Evolutionary conservation across 2,888 invertebrate genomes (phyloP).

Genomic region (Dendrolimus pini): DNA sequence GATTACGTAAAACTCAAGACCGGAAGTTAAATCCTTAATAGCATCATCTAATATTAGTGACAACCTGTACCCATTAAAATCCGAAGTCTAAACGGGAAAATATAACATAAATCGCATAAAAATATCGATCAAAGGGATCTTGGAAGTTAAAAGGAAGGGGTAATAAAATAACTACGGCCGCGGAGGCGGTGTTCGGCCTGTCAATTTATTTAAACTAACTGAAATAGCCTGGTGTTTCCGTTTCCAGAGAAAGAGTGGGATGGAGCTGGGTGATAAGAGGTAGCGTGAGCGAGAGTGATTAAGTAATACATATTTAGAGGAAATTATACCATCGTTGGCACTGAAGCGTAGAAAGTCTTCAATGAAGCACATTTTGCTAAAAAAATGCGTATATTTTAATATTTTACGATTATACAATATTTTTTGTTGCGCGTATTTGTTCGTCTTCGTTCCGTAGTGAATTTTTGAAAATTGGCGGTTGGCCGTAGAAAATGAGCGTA

Average conservation of each 20-base stretch:
- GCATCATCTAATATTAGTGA: background rate
- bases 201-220: constrained; percentile 58
- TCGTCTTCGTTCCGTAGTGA: no score
- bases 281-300: background rate
- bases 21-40: background rate
- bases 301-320: background rate
- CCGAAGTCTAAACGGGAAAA: background rate
- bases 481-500: no score
- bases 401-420: no score
- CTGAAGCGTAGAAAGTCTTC: no score
- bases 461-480: no score
- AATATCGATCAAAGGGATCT: constrained; percentile 33
- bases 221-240: constrained; percentile 49
- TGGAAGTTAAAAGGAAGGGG: constrained; percentile 25
- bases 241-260: constrained; percentile 8
- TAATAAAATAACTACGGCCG: constrained; percentile 26
- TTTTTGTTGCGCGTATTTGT: no score
- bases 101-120: constrained; percentile 13
- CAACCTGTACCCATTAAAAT: background rate
- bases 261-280: background rate
- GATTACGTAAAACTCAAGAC: background rate
- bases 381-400: no score
- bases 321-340: no score
- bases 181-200: constrained; percentile 19
- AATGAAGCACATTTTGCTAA: no score